phyloP scores from a whole-genome alignment of 2,113 vertebrate species.

The Phalacrocorax brasilianus region DNA sequence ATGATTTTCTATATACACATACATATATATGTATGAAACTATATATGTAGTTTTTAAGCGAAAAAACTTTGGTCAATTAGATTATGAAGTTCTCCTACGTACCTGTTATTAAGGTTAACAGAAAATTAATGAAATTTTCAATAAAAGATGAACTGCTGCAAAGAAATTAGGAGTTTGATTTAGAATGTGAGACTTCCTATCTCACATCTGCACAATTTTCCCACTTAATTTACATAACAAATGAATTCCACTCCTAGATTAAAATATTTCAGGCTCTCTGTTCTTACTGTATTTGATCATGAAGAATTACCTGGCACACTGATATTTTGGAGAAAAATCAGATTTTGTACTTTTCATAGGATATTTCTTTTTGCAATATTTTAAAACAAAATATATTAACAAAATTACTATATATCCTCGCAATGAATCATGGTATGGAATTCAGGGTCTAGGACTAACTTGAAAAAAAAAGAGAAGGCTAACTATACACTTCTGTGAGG shows the following conservation, averaged over 20 bases:
- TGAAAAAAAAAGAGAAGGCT: neutral
- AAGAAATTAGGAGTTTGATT: neutral
- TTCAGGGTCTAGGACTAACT: neutral
- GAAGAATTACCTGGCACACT: neutral
- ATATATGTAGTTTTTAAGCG: neutral
- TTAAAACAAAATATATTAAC: neutral
- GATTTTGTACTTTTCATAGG: neutral
- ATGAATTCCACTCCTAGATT: neutral
- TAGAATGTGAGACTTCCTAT: neutral
- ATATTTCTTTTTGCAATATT: neutral
- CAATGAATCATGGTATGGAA: neutral
- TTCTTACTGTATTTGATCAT: conserved; percentile 10
- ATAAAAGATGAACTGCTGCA: conserved; percentile 1
- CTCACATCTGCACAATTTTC: neutral
- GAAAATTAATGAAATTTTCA: conserved; percentile 31
- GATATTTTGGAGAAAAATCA: neutral
- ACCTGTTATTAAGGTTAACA: conserved; percentile 33
- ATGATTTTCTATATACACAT: neutral
- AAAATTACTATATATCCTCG: neutral
- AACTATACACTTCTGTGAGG: neutral
- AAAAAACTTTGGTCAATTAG: neutral
- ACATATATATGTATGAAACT: neutral
- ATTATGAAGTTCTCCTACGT: neutral
- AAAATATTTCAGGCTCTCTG: conserved; percentile 7
- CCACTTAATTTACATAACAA: conserved; percentile 28